A percentile compares a stretch with the other conserved stretches of the same genome.
Conservation (phyloP, 1,140 invertebrate genomes). For the Bicyclus anynana region DNA sequence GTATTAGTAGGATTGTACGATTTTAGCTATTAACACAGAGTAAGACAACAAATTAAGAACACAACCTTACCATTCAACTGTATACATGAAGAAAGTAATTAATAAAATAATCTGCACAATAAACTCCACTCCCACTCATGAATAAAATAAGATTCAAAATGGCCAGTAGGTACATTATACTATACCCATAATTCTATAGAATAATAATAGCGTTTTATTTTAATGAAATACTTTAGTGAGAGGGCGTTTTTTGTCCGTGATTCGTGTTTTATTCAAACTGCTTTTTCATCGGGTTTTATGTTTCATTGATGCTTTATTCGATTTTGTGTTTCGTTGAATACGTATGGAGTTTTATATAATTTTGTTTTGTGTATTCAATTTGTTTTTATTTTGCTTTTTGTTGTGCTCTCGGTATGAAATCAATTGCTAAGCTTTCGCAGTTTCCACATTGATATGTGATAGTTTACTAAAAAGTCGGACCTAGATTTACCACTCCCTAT, state of each 20-base stretch:
- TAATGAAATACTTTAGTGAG: constrained; percentile 4
- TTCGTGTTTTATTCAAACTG: neutral
- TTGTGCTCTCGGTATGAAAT: neutral
- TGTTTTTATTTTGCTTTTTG: neutral
- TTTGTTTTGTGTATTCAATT: neutral
- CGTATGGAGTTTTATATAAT: neutral
- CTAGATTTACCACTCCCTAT: too few species aligned
- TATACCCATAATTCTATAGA: neutral
- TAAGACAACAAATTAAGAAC: too few species aligned
- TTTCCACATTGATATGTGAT: neutral
- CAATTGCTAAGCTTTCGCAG: neutral
- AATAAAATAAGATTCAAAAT: constrained; percentile 8
- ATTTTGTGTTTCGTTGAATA: constrained; percentile 1
- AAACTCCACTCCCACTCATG: neutral
- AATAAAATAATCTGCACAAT: neutral
- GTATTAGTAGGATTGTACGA: too few species aligned
- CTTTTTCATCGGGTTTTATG: constrained; percentile 1
- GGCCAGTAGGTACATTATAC: constrained; percentile 3
- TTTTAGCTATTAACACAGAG: too few species aligned
- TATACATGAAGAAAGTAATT: too few species aligned
- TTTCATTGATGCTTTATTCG: constrained; percentile 6
- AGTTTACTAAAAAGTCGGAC: too few species aligned
- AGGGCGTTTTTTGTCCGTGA: constrained; percentile 5
- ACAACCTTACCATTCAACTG: too few species aligned
- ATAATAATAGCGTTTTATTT: constrained; percentile 1